A percentile compares a stretch with the other conserved stretches of the same genome.
Conservation (phyloP, 2,888 invertebrate species). For the Drosophila mettleri region DNA sequence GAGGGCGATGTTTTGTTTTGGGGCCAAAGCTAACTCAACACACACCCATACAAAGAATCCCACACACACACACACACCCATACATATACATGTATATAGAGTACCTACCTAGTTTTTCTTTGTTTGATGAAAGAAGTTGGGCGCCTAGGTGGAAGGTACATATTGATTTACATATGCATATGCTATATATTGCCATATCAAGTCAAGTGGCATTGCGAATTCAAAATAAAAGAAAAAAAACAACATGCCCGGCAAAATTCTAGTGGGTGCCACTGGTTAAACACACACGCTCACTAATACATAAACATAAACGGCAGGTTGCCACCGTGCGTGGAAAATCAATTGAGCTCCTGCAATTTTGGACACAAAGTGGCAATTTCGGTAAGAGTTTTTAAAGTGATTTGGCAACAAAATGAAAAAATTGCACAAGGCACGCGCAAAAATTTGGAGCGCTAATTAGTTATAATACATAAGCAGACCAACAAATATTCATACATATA, state of each 20-base stretch:
- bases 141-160: constrained; percentile 22
- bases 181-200: constrained; percentile 35
- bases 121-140: constrained; percentile 32
- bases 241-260: constrained; percentile 24
- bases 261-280: constrained; percentile 40
- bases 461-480: constrained; percentile 38
- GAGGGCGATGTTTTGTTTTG: constrained; percentile 59
- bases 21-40: constrained; percentile 43
- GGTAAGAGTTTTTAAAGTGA: constrained; percentile 26
- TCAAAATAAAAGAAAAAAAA: constrained; percentile 8
- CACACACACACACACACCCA: constrained; percentile 7
- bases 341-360: constrained; percentile 34
- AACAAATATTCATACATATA: not conserved
- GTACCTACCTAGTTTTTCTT: constrained; percentile 29
- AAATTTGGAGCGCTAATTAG: constrained; percentile 51
- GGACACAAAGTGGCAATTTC: constrained; percentile 19
- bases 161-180: not conserved
- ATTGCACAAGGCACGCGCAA: constrained; percentile 52
- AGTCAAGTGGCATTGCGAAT: constrained; percentile 41
- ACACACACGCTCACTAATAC: constrained; percentile 8
- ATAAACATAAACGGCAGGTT: constrained; percentile 13
- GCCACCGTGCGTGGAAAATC: constrained; percentile 49
- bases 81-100: constrained; percentile 7
- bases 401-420: constrained; percentile 44
- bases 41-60: constrained; percentile 15